Evolutionary conservation across 1,140 invertebrate genomes (phyloP), one percentile per base, ranked within the genome.

Genomic region (Drosophila santomea): DNA sequence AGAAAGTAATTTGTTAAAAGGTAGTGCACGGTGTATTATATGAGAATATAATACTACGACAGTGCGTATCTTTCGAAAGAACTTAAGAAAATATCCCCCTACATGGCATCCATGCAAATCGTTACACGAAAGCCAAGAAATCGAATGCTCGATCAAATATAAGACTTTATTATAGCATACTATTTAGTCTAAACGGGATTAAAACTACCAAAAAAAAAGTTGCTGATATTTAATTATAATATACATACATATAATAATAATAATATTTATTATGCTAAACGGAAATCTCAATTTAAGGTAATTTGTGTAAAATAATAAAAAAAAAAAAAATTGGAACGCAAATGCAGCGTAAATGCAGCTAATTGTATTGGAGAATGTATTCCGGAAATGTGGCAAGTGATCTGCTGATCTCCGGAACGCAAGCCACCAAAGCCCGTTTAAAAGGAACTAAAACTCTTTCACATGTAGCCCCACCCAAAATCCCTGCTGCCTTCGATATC

Each of bases 71-170:
- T 32, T n/a, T 50, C n/a, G n/a, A 32, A 12, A 5, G n/a, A 48
- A n/a, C 25, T 8, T 10, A n/a, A 10, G n/a, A 15, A 38, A 12
- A 35, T 66, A 47, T 48, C 23, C 14, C 38, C 32, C 20, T 50
- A 59, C 66, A 81, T 81, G 79, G 74, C 50, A 82, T 78, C 67
- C 74, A 82, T 82, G 62, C 73, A 76, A 69, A 62, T 36, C 11
- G 11, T 14, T 56, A 45, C 23, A 57, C 28, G 10, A 68, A 60
- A 43, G 25, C 5, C 11, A 35, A 54, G 25, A 12, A 55, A 73
- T 38, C 57, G 20, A 51, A 41, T 51, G 28, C 36, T 73, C 41
- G 35, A 45, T 68, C 36, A 50, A 63, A 39, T 45, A 57, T 58
- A 73, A 47, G 39, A 50, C 58, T 41, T 61, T 43, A 20, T 67